Base-by-base conservation (phyloP, 2,888 invertebrate genomes). In the Adelognathus sp. region DNA sequence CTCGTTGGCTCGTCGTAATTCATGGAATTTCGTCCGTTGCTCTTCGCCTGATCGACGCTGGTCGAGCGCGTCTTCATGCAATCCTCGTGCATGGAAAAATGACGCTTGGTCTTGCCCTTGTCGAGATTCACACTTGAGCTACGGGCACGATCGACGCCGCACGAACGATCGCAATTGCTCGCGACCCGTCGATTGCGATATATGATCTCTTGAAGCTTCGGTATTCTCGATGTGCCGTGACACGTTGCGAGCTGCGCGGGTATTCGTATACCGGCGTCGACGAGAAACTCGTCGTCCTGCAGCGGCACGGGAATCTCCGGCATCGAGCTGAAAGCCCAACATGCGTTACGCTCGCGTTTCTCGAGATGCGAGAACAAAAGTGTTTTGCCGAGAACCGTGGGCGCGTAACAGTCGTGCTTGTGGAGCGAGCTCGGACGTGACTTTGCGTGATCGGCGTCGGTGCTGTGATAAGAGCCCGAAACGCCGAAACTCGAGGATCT, bases 241-340 rank as follows among this genome's bases (percentile, higher is more conserved):
- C 88, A 86, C 4, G 86, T 81, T 0, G 88, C 85, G n/a, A 91
- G 83, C 73, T 89, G 88, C 2, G 86, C 82, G 0, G 90, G 91
- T 66, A 91, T 90, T 58, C 90, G 86, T 66, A 91, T 89, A n/a
- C 91, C 91, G 1, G 91, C 88, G 54, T 91, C 91, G 27, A 91
- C 90, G 72, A 91, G 86, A 74, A 91, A 91, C 64, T 91, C 91
- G 74, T 91, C 91, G 66, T 91, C 90, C 64, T 90, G 85, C 60
- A 91, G 84, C 33, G 87, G 88, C 41, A 88, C 86, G 7, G 91
- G 89, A 39, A 90, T 88, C 75, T 89, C 89, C 2, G 90, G 90
- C 89, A 90, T 88, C 44, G 91, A 91, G 69, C 91, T 91, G 86
- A 90, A 91, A 89, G 86, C 87, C 91, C 90, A 91, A 87, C 89